These are phyloP conservation scores for Copidosoma aretas DNA, from an alignment of 2,888 invertebrate species.

Conservation along the genomic window DNA sequence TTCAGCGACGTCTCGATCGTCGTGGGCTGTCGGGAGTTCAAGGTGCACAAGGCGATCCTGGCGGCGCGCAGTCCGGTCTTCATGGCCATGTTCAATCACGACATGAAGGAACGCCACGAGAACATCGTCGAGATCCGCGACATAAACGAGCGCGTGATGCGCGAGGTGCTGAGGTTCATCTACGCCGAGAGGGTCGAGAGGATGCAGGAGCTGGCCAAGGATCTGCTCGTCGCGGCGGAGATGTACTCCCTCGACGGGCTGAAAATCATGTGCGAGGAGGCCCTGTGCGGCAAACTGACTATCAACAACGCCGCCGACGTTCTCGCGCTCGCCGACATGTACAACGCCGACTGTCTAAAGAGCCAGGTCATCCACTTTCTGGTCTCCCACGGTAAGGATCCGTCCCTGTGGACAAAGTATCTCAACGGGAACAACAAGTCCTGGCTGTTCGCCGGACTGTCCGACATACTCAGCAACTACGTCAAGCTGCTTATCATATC, in stretches of 20 bases:
- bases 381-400: constrained; percentile 38
- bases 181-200: constrained; percentile 35
- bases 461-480: constrained; percentile 31
- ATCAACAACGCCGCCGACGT: constrained; percentile 35
- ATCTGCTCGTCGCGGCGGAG: constrained; percentile 37
- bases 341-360: constrained; percentile 35
- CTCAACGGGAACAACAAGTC: constrained; percentile 23
- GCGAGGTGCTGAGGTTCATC: constrained; percentile 35
- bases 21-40: constrained; percentile 35
- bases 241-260: constrained; percentile 34
- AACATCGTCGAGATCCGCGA: constrained; percentile 36
- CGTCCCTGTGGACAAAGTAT: constrained; percentile 33
- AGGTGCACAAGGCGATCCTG: constrained; percentile 36
- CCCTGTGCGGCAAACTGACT: constrained; percentile 32
- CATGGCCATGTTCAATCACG: constrained; percentile 38
- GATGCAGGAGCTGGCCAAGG: constrained; percentile 34
- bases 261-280: constrained; percentile 37
- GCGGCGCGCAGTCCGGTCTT: constrained; percentile 39
- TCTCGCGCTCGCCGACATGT: constrained; percentile 36
- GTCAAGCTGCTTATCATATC: constrained; percentile 31
- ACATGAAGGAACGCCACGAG: constrained; percentile 39
- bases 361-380: constrained; percentile 37
- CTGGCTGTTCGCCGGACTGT: constrained; percentile 24
- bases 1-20: constrained; percentile 38
- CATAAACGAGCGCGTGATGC: constrained; percentile 31